A percentile compares a stretch with the other conserved stretches of the same genome.
Evolutionary conservation across 2,797 vertebrate genomes (phyloP).

Genomic region (Anableps anableps): DNA sequence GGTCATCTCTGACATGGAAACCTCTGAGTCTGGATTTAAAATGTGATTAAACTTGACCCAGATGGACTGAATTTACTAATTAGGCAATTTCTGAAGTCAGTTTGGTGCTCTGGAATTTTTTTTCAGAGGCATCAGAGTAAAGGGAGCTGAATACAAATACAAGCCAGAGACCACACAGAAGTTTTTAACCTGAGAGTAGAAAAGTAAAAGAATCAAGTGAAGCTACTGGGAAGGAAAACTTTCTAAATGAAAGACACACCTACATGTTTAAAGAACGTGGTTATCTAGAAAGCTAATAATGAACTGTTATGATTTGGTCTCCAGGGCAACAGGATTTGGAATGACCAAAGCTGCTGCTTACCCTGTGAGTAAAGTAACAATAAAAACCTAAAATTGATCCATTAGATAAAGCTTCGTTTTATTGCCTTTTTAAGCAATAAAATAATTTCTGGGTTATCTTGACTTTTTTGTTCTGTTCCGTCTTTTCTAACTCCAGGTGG

Average conservation of each 20-base stretch:
- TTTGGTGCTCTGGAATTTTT: too few relatives aligned
- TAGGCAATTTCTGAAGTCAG: too few relatives aligned
- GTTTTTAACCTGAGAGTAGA: not conserved
- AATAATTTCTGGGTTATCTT: not conserved
- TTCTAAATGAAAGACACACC: not conserved
- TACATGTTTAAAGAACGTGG: not conserved
- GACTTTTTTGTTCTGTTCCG: fast-evolving
- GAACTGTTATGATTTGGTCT: slow-evolving; percentile 2
- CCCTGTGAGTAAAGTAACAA: slow-evolving; percentile 53
- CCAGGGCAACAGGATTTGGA: slow-evolving; percentile 58
- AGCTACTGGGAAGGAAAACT: not conserved
- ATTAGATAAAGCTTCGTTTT: too few relatives aligned
- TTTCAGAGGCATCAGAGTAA: too few relatives aligned
- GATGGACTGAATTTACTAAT: too few relatives aligned
- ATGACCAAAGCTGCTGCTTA: slow-evolving; percentile 54
- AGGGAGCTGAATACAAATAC: too few relatives aligned
- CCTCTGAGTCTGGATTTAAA: too few relatives aligned
- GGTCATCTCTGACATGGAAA: too few relatives aligned
- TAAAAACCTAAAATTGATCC: not conserved
- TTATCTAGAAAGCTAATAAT: not conserved
- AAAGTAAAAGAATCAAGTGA: not conserved
- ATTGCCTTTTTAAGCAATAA: not conserved
- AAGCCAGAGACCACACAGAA: not conserved
- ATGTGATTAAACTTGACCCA: too few relatives aligned
- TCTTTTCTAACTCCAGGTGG: slow-evolving; percentile 49